Conservation (phyloP, 2,797 vertebrate species). For the Holocentrus rufus region DNA sequence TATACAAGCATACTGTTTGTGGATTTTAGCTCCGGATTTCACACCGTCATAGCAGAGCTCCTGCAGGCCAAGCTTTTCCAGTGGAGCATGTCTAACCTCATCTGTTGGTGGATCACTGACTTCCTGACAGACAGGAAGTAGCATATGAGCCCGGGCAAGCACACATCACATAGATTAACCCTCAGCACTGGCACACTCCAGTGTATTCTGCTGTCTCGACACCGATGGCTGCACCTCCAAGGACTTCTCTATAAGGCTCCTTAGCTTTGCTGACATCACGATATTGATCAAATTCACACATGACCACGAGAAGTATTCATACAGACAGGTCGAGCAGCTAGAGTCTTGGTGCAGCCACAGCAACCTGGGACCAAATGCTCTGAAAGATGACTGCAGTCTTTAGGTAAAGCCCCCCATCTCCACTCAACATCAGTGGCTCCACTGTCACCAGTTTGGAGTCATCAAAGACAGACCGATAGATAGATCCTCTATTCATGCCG, state of each 20-base stretch:
- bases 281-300: constrained; percentile 1
- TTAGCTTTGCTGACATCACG: background rate
- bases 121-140: constrained; percentile 2
- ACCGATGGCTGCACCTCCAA: constrained; percentile 7
- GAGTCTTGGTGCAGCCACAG: background rate
- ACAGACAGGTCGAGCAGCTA: constrained; percentile 7
- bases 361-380: background rate
- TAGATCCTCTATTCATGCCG: no score
- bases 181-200: background rate
- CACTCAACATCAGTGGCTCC: no score
- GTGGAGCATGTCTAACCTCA: background rate
- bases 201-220: constrained; percentile 2
- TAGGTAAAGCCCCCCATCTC: no score
- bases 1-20: no score
- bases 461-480: no score
- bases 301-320: constrained; percentile 4
- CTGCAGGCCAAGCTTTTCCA: constrained; percentile 1
- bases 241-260: background rate
- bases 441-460: no score
- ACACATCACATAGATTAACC: background rate
- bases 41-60: background rate
- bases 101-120: background rate
- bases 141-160: constrained; percentile 7
- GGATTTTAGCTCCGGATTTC: background rate
- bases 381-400: no score